Evolutionary conservation across 2,888 invertebrate genomes (phyloP), one percentile per base, ranked within the genome.

Genomic region (Drosophila yooni): DNA sequence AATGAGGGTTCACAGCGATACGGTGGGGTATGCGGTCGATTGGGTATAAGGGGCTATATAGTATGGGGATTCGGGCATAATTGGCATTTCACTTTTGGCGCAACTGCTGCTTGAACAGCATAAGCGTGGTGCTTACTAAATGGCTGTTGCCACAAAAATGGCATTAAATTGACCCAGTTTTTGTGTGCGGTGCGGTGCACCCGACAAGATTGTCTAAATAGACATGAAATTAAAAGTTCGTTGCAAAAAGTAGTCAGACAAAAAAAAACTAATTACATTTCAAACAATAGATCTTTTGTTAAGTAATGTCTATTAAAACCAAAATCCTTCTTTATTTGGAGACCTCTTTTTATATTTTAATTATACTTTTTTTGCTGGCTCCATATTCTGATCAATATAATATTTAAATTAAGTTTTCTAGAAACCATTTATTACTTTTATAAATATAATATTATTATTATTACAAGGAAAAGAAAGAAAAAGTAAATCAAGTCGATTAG

Each of bases 1-100:
- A 31, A 62, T 46, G 57, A 33, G 61, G 50, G 53, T 50, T 10
- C 54, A n/a, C 21, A n/a, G 50, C 29, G 27, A 7, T 36, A 48
- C 13, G n/a, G 4, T 21, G 31, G 57, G 36, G 40, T 59, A 27
- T 13, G 25, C 27, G 29, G 40, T 46, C 25, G 21, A 15, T 15
- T 46, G 46, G 21, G 46, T 50, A 18, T 27, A 50, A 50, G 50
- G 69, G 29, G 25, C 29, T 25, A 36, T 53, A 52, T 66, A 57
- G 31, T 54, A 53, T 36, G 59, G 56, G 60, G 21, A 58, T 62
- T 76, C 66, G 71, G 71, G 79, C 83, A 87, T 89, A 89, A 89
- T 89, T 89, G 88, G 83, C 82, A 87, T 83, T 87, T 87, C 82
- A 87, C 85, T 85, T 83, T 82, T 85, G 81, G 83, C 73, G 62